phyloP scores from a whole-genome alignment of 2,888 invertebrate species.

The Seira musarum region DNA sequence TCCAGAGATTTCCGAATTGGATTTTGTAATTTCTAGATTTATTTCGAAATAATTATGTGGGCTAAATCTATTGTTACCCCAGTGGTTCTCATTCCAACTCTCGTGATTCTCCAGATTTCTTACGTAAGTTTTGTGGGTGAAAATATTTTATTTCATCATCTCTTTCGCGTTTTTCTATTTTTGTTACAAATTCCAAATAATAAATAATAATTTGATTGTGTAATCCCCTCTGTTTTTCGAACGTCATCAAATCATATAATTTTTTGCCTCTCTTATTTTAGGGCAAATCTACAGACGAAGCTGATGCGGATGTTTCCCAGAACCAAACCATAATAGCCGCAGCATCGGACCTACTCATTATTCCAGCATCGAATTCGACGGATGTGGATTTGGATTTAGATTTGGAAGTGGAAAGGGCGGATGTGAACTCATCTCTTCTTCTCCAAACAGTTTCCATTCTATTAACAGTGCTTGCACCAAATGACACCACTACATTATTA shows the following conservation, averaged over 20 bases:
- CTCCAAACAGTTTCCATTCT: conserved; percentile 33
- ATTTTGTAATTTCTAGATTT: not conserved
- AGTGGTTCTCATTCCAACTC: conserved; percentile 18
- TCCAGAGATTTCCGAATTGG: not conserved
- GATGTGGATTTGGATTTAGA: too few species aligned
- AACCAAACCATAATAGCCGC: conserved; percentile 22
- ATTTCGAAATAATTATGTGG: conserved; percentile 32
- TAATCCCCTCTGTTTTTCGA: not conserved
- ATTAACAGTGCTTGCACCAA: conserved; percentile 42
- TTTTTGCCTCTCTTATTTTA: not conserved
- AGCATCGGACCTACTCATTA: not conserved
- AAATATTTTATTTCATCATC: not conserved
- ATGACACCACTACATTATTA: conserved; percentile 36
- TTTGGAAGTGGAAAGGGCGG: conserved; percentile 11
- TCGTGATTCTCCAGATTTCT: conserved; percentile 42
- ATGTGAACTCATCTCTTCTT: conserved; percentile 35
- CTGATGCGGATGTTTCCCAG: conserved; percentile 8
- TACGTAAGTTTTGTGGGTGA: conserved; percentile 42
- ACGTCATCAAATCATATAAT: not conserved
- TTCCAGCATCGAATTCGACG: too few species aligned
- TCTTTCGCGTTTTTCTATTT: too few species aligned
- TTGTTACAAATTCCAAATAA: too few species aligned
- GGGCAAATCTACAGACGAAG: conserved; percentile 24
- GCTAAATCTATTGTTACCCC: conserved; percentile 17
- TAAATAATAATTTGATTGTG: too few species aligned